phyloP scores from a whole-genome alignment of 2,113 vertebrate genomes.

The Dromas ardeola region DNA sequence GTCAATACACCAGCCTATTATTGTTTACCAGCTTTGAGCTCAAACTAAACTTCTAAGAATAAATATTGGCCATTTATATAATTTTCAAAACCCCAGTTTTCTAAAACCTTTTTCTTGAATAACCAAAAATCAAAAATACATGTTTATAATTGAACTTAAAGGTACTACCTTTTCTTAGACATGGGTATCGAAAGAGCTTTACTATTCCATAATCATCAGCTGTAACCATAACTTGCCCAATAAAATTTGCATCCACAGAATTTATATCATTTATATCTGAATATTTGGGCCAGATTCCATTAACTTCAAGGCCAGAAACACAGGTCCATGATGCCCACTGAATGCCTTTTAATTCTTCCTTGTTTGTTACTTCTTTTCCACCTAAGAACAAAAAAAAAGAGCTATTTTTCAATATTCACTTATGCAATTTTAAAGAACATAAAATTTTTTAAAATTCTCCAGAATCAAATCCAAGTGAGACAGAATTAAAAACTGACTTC shows the following conservation, averaged over 20 bases:
- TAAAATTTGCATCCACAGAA: slow-evolving; percentile 95
- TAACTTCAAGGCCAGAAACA: slow-evolving; percentile 92
- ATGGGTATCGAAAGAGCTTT: slow-evolving; percentile 94
- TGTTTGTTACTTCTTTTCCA: slow-evolving; percentile 93
- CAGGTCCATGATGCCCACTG: slow-evolving; percentile 98
- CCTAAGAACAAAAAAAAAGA: slow-evolving; percentile 77
- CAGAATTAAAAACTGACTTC: background rate
- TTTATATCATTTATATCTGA: slow-evolving; percentile 94
- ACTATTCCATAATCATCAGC: slow-evolving; percentile 97
- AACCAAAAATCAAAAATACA: background rate
- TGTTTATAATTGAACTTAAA: background rate
- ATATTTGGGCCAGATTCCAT: slow-evolving; percentile 98
- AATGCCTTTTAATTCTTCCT: slow-evolving; percentile 91
- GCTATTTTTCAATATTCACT: background rate
- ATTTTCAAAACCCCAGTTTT: background rate
- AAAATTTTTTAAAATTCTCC: background rate
- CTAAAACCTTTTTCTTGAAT: background rate
- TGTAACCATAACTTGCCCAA: slow-evolving; percentile 94
- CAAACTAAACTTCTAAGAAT: background rate
- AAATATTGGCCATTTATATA: background rate
- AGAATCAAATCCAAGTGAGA: background rate
- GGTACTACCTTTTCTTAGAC: slow-evolving; percentile 91
- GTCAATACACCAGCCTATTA: background rate
- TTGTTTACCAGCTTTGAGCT: background rate
- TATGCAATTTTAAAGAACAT: background rate